These are phyloP conservation scores for Drosophila truncata DNA, from an alignment of 1,140 invertebrate species.

Conservation along the genomic window DNA sequence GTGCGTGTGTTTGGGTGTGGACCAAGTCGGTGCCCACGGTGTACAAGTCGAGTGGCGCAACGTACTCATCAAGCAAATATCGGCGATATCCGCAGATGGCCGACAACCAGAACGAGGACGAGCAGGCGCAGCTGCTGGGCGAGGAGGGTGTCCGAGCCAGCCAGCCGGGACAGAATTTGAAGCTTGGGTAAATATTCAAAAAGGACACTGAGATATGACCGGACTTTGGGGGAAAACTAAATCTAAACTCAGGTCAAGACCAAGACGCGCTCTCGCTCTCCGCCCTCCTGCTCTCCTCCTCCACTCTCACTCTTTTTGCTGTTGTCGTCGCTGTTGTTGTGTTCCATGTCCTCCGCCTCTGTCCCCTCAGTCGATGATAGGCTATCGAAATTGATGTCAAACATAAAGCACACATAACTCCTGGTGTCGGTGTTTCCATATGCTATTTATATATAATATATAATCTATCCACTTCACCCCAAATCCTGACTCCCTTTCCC, in stretches of 20 bases:
- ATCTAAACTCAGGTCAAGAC: conserved; percentile 64
- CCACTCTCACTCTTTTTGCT: conserved; percentile 43
- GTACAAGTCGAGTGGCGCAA: conserved; percentile 73
- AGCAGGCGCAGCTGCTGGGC: conserved; percentile 96
- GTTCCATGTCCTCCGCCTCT: conserved; percentile 31
- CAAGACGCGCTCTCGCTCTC: conserved; percentile 54
- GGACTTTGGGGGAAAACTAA: conserved; percentile 60
- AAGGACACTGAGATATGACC: conserved; percentile 18
- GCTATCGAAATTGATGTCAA: conserved; percentile 35
- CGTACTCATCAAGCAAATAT: conserved; percentile 77
- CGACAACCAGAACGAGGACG: conserved; percentile 95
- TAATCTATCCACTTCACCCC: not conserved
- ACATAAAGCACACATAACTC: conserved; percentile 44
- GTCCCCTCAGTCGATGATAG: conserved; percentile 11
- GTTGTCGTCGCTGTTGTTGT: conserved; percentile 39
- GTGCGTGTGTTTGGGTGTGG: not conserved
- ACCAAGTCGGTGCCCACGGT: conserved; percentile 79
- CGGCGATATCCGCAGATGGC: conserved; percentile 90
- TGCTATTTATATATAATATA: not conserved
- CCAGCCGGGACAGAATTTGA: conserved; percentile 96
- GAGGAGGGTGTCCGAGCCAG: conserved; percentile 96
- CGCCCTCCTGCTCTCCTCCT: conserved; percentile 49
- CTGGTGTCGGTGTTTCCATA: conserved; percentile 64
- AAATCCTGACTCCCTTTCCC: not conserved
- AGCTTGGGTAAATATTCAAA: conserved; percentile 91